Evolutionary conservation across 1,140 invertebrate species (phyloP).

Genomic region (Neocloeon triangulifer): DNA sequence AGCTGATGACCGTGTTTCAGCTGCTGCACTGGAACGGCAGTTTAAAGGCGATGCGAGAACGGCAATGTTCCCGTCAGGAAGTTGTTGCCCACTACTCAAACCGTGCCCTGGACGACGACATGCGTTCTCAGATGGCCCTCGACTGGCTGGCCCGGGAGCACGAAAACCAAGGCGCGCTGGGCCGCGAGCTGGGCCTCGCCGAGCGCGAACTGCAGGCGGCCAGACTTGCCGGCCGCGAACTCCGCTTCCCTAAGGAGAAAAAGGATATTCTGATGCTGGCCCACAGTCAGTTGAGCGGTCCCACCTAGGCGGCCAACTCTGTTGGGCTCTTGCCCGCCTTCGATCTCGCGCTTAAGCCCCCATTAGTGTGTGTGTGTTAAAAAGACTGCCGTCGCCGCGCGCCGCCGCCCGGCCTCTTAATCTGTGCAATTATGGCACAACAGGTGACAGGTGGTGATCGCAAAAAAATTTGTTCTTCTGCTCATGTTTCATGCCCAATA

Average conservation of each 20-base stretch:
- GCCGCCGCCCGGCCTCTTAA: too few relatives aligned
- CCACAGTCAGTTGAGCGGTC: slow-evolving; percentile 41
- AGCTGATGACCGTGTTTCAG: slow-evolving; percentile 91
- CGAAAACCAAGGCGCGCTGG: slow-evolving; percentile 55
- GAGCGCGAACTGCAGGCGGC: slow-evolving; percentile 79
- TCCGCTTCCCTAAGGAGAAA: slow-evolving; percentile 88
- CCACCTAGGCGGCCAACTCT: slow-evolving; percentile 3
- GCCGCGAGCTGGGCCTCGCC: slow-evolving; percentile 55
- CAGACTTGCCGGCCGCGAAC: slow-evolving; percentile 64
- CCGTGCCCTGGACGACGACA: slow-evolving; percentile 65
- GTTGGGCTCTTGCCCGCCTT: neutral
- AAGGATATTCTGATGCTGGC: slow-evolving; percentile 82
- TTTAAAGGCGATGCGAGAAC: slow-evolving; percentile 71
- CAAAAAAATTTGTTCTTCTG: too few relatives aligned
- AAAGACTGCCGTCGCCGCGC: too few relatives aligned
- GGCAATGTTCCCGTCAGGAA: slow-evolving; percentile 83
- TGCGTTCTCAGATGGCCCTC: slow-evolving; percentile 87
- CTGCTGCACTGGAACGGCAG: slow-evolving; percentile 90
- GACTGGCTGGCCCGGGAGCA: slow-evolving; percentile 86
- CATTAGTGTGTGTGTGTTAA: neutral
- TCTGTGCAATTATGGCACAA: neutral
- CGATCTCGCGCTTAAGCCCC: neutral
- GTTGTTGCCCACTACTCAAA: slow-evolving; percentile 89
- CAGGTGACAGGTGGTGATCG: too few relatives aligned
- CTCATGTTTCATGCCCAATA: too few relatives aligned